phyloP scores from a whole-genome alignment of 2,113 vertebrate genomes.

The Gymnorhina tibicen region DNA sequence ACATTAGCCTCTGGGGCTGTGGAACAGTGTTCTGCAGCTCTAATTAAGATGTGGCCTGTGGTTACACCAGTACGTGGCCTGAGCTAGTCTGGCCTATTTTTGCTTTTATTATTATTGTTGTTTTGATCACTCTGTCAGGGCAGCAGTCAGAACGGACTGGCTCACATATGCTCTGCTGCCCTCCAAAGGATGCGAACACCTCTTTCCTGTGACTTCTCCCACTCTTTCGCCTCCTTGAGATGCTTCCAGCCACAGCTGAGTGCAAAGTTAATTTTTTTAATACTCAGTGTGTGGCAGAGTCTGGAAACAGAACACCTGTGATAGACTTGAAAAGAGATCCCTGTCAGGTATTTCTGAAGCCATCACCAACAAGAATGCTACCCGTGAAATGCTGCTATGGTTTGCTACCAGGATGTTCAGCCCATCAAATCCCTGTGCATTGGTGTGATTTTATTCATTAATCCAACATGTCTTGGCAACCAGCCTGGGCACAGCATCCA shows the following conservation, averaged over 20 bases:
- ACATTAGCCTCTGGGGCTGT: neutral
- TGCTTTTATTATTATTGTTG: neutral
- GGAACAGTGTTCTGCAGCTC: neutral
- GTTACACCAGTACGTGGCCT: neutral
- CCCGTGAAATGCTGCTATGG: neutral
- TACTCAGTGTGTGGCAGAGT: neutral
- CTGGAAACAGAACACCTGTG: neutral
- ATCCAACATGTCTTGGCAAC: rapidly evolving
- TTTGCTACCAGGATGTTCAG: neutral
- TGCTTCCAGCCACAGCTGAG: neutral
- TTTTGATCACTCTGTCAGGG: neutral
- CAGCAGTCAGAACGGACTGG: neutral
- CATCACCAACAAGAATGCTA: rapidly evolving
- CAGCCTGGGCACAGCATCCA: neutral
- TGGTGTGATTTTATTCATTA: rapidly evolving
- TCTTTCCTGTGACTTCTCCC: neutral
- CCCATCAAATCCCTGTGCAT: neutral
- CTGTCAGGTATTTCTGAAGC: neutral
- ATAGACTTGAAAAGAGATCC: neutral
- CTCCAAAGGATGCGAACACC: neutral
- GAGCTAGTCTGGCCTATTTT: neutral
- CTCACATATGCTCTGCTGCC: neutral
- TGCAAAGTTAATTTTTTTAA: neutral
- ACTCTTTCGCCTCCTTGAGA: neutral
- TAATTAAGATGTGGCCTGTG: neutral